Evolutionary conservation across 2,113 vertebrate species (phyloP).

Genomic region (Neolamprologus brichardi): DNA sequence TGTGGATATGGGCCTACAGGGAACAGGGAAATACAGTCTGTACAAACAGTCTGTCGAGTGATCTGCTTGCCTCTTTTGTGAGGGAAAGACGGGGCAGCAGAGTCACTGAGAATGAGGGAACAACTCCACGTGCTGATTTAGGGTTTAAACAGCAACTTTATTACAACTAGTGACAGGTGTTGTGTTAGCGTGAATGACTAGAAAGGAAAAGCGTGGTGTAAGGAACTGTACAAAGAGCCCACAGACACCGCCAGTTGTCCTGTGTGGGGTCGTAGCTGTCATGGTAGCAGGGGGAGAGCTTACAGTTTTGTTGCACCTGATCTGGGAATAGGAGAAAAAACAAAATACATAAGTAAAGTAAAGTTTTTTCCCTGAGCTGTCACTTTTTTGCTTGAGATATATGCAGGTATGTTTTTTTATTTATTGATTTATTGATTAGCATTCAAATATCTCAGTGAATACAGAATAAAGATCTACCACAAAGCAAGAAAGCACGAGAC

Average conservation of each 20-base stretch:
- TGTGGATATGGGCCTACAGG: neutral
- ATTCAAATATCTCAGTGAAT: neutral
- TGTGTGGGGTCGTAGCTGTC: neutral
- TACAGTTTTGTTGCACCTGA: neutral
- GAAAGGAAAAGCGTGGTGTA: neutral
- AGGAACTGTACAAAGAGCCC: neutral
- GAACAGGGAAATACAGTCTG: neutral
- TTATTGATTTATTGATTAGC: neutral
- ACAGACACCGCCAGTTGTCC: neutral
- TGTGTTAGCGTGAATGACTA: neutral
- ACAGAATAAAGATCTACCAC: neutral
- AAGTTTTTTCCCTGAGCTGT: neutral
- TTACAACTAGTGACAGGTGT: neutral
- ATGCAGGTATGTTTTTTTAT: neutral
- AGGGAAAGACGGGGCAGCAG: rapidly evolving
- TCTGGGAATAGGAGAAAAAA: neutral
- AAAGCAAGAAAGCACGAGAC: neutral
- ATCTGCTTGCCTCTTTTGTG: neutral
- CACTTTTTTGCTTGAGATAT: neutral
- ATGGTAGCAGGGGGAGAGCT: neutral
- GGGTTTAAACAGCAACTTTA: neutral
- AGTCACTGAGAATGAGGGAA: neutral
- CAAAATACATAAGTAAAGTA: neutral
- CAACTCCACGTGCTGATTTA: neutral
- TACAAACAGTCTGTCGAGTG: neutral